These are phyloP conservation scores for Sitophilus oryzae DNA, from an alignment of 1,140 invertebrate species.

Conservation along the genomic window DNA sequence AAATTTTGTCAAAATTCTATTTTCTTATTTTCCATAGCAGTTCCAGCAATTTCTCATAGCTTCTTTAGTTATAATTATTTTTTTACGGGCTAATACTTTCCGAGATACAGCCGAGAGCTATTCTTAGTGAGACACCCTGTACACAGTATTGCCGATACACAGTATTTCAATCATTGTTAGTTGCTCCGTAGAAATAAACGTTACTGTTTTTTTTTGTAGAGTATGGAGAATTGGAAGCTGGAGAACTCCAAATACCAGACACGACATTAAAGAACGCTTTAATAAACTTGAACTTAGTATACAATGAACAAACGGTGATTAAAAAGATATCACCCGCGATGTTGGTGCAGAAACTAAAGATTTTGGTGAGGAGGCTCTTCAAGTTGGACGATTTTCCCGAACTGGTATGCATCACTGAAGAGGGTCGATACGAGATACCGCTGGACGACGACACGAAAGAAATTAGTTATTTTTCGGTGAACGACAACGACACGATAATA, in stretches of 20 bases:
- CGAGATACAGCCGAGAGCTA: no score
- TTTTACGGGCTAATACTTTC: no score
- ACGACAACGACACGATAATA: constrained; percentile 71
- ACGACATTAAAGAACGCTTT: constrained; percentile 63
- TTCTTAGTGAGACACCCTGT: no score
- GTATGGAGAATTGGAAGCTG: constrained; percentile 72
- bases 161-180: constrained; percentile 16
- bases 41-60: no score
- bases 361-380: constrained; percentile 65
- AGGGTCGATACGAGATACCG: constrained; percentile 61
- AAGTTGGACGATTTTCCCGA: constrained; percentile 47
- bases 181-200: constrained; percentile 4
- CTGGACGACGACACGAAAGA: constrained; percentile 76
- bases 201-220: constrained; percentile 53
- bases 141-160: no score
- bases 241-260: constrained; percentile 53
- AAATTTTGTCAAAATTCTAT: no score
- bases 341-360: constrained; percentile 74
- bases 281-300: constrained; percentile 56
- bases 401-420: constrained; percentile 49
- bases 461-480: constrained; percentile 76
- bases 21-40: no score
- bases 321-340: constrained; percentile 73
- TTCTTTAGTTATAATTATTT: no score
- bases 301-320: constrained; percentile 51